Base-by-base conservation (phyloP, 2,797 vertebrate species). In the Chaenodraco wilsoni region DNA sequence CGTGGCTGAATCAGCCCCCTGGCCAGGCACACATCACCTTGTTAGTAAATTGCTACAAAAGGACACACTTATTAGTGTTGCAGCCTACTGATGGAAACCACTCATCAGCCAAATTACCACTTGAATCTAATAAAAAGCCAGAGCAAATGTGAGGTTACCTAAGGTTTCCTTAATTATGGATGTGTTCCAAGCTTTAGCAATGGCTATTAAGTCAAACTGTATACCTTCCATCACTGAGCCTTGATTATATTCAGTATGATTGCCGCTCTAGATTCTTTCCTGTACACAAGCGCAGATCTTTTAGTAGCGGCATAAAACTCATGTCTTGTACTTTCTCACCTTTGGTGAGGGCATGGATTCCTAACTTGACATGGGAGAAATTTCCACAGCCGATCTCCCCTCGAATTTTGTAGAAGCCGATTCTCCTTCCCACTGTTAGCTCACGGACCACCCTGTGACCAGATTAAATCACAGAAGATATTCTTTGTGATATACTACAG, bases 351-450 rank as follows among this genome's bases (percentile, higher is more conserved):
- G 96, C 96, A 86, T 99, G 98, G 87, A 99, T 95, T 75, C 97
- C 97, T 21, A 99, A 94, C 81, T 98, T 99, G 85, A 99, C 98
- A 76, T 98, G 97, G 0, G 98, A 99, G 77, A 99, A 99, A 92
- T 99, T 99, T 31, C 98, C 98, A 44, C 96, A 97, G 77, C 98
- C 98, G 3, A 99, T 97, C 88, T 99, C 96, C 33, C 97, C 98
- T 13, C 96, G 95, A 74, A 99, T 92, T 84, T 97, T 95, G 84
- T 99, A 99, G 92, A 99, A 97, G 81, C 97, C 97, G 14, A 99
- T 96, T 76, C 98, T 95, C 62, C 97, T 96, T 54, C 97, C 98
- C 60, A 99, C 88, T 0, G 96, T 96, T 83, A 99, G 90, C 93
- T 99, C 98, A 76, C 96, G 96, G 81, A 97, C 95, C 71, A 98